phyloP scores from a whole-genome alignment of 2,113 vertebrate species.

The Hydrolagus affinis region DNA sequence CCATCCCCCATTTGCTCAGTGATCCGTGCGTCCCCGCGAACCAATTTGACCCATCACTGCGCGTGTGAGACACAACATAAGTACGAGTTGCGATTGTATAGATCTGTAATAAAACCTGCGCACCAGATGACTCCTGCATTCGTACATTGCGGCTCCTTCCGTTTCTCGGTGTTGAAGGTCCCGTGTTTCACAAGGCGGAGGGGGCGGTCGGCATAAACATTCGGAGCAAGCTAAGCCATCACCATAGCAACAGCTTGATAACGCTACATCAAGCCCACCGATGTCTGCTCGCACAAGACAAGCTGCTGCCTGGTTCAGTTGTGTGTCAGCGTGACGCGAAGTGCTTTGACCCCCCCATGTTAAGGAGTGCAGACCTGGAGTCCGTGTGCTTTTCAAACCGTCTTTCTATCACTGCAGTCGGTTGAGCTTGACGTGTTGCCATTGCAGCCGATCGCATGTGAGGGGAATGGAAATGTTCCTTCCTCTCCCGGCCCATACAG shows the following conservation, averaged over 20 bases:
- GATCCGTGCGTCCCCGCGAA: too few relatives aligned
- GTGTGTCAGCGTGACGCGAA: constrained; percentile 5
- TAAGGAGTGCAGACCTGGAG: background rate
- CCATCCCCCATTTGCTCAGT: too few relatives aligned
- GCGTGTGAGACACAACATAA: too few relatives aligned
- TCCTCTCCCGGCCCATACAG: too few relatives aligned
- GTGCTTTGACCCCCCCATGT: background rate
- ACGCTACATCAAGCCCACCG: background rate
- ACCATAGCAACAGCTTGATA: background rate
- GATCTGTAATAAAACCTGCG: background rate
- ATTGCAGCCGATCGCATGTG: background rate
- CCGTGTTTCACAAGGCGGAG: background rate
- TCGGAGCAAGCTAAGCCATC: background rate
- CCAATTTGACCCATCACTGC: too few relatives aligned
- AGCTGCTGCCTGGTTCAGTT: constrained; percentile 10
- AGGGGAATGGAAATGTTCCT: background rate
- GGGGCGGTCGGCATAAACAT: background rate
- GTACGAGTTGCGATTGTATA: too few relatives aligned
- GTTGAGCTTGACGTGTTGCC: background rate
- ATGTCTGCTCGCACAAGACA: background rate
- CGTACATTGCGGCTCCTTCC: background rate
- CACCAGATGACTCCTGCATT: background rate
- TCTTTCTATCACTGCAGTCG: too few relatives aligned
- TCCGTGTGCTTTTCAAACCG: background rate
- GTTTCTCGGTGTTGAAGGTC: background rate